Conservation (phyloP, 2,888 invertebrate genomes). For the Leistus spinibarbis region DNA sequence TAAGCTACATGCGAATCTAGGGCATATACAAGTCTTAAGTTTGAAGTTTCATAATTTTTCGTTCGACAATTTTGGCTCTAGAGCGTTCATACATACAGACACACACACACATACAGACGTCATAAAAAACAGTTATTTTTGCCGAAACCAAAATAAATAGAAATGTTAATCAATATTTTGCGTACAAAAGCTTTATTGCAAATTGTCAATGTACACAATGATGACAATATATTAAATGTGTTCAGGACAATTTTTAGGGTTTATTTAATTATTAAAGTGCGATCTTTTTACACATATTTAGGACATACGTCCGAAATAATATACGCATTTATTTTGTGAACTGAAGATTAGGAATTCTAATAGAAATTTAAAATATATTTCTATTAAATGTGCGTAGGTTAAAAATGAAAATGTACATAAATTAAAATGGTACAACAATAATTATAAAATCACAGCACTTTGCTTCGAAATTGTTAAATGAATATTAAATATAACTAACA, state of each 20-base stretch:
- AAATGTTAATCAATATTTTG: constrained; percentile 12
- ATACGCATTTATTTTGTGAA: neutral
- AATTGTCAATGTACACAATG: constrained; percentile 30
- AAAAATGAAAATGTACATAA: neutral
- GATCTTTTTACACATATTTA: constrained; percentile 7
- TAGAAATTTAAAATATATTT: neutral
- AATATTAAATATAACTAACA: neutral
- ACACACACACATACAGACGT: too few species aligned
- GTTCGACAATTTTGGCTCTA: too few species aligned
- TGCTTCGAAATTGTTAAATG: neutral
- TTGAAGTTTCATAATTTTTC: too few species aligned
- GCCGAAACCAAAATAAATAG: neutral
- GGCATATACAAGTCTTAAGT: too few species aligned
- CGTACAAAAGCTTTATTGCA: constrained; percentile 39
- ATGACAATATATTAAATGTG: constrained; percentile 29
- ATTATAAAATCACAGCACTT: constrained; percentile 20
- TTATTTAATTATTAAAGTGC: constrained; percentile 21
- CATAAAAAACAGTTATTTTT: too few species aligned
- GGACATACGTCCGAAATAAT: neutral
- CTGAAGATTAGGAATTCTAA: neutral
- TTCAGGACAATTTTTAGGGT: constrained; percentile 4
- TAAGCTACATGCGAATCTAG: too few species aligned
- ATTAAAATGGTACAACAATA: neutral
- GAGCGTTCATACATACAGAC: too few species aligned
- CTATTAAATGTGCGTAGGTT: neutral